Base-by-base conservation (phyloP, 2,113 vertebrate species). In the Scophthalmus maximus region DNA sequence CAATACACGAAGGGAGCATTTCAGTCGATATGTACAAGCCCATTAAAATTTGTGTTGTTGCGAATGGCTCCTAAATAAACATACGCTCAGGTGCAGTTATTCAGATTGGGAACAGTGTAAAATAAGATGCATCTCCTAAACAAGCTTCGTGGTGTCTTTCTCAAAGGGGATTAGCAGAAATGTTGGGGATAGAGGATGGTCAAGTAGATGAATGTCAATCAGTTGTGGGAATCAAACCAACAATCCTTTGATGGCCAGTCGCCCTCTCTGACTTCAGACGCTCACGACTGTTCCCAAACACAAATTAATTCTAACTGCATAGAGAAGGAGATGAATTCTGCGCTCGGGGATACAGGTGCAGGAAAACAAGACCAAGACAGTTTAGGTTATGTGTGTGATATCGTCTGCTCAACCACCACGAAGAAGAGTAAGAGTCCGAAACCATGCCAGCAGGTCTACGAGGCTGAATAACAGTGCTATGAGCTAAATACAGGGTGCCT, bases 1-100 rank as follows among this genome's bases (percentile, higher is more conserved):
- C 36, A 51, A 67, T 57, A 57, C 3, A 18, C 8, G n/a, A 46
- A 40, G 53, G 59, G 30, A 66, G 40, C 40, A 65, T 51, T 63
- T 56, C 29, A 47, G 62, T 69, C 69, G 34, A 81, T 81, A 61
- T 26, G 7, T 59, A 59, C 17, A 72, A 66, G 18, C 18, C 62
- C 61, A 55, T 68, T 67, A 36, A 15, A 73, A 65, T 22, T 0
- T 3, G 2, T 50, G 0, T 26, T 65, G 29, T 32, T 59, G 17
- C 20, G 29, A 5, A 47, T 29, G 20, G 56, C 22, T 66, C 40
- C 3, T 27, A 8, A 47, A 34, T 22, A 25, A 18, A 32, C 30
- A 27, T 26, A 11, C 9, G 40, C 14, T 34, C 42, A 46, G 11
- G 40, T 47, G 17, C 6, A 64, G 26, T 32, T 25, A 42, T 27